Percentiles rank a stretch among this genome's conserved stretches.
phyloP scores from a whole-genome alignment of 2,888 invertebrate species.

The Drosophila phalerata region DNA sequence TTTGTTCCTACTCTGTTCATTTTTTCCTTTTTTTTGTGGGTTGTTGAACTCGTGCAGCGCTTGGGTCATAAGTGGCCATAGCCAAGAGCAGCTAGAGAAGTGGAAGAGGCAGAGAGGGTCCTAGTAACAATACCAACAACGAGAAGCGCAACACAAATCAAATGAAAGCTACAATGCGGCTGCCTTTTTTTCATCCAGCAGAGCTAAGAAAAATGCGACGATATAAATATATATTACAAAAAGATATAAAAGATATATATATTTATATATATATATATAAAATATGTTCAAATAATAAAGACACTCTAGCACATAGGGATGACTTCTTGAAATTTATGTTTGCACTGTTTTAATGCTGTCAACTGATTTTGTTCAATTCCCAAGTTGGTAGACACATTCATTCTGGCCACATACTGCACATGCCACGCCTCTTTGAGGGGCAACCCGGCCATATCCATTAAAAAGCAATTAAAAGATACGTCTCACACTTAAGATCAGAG shows the following conservation, averaged over 20 bases:
- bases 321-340: constrained; percentile 52
- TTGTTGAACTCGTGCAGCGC: constrained; percentile 74
- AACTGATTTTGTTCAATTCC: constrained; percentile 63
- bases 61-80: constrained; percentile 72
- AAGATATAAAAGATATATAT: constrained; percentile 63
- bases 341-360: constrained; percentile 62
- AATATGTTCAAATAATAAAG: constrained; percentile 62
- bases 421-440: constrained; percentile 5
- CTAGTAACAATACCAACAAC: constrained; percentile 33
- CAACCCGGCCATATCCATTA: constrained; percentile 53
- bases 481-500: constrained; percentile 30
- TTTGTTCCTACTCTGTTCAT: constrained; percentile 6
- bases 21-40: constrained; percentile 67
- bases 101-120: constrained; percentile 7
- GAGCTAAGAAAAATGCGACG: constrained; percentile 72
- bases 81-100: constrained; percentile 46
- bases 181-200: constrained; percentile 65
- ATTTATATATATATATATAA: constrained; percentile 42
- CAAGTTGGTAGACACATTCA: constrained; percentile 44
- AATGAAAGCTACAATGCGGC: constrained; percentile 67
- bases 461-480: constrained; percentile 63
- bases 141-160: constrained; percentile 71
- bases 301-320: constrained; percentile 16
- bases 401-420: constrained; percentile 20
- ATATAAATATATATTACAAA: constrained; percentile 53